Conservation (phyloP, 2,888 invertebrate species). For the Mesorhabditis belari region DNA sequence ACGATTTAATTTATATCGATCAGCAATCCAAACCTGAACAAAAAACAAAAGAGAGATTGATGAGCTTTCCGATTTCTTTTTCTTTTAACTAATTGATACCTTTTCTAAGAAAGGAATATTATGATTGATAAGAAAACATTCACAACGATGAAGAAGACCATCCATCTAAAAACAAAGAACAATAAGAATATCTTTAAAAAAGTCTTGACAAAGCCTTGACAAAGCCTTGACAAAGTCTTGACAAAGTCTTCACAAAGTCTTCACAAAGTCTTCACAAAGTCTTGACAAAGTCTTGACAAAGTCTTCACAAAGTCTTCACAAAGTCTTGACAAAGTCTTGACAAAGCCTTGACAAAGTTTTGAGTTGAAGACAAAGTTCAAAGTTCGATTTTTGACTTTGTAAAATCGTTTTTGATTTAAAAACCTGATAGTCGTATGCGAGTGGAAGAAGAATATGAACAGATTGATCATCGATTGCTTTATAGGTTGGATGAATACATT, state of each 20-base stretch:
- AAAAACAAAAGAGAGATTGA: no score
- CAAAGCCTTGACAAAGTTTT: not conserved
- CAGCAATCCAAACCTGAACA: slow-evolving; percentile 47
- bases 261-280: not conserved
- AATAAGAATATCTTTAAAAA: not conserved
- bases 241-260: not conserved
- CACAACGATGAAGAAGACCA: slow-evolving; percentile 52
- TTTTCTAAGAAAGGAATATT: slow-evolving; percentile 51
- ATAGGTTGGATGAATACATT: slow-evolving; percentile 52
- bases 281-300: not conserved
- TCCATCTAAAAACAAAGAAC: slow-evolving; percentile 44
- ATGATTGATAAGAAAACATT: slow-evolving; percentile 50
- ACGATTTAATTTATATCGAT: slow-evolving; percentile 51
- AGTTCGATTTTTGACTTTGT: not conserved
- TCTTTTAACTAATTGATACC: slow-evolving; percentile 4
- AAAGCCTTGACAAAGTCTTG: not conserved
- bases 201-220: not conserved
- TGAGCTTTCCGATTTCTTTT: no score
- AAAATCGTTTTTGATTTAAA: not conserved
- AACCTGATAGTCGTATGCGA: slow-evolving; percentile 53
- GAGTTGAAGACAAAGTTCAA: not conserved
- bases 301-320: not conserved
- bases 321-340: not conserved
- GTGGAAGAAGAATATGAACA: slow-evolving; percentile 48
- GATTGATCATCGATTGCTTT: slow-evolving; percentile 51